A percentile compares a stretch with the other conserved stretches of the same genome.
phyloP scores from a whole-genome alignment of 2,888 invertebrate species.

The Tineola bisselliella region DNA sequence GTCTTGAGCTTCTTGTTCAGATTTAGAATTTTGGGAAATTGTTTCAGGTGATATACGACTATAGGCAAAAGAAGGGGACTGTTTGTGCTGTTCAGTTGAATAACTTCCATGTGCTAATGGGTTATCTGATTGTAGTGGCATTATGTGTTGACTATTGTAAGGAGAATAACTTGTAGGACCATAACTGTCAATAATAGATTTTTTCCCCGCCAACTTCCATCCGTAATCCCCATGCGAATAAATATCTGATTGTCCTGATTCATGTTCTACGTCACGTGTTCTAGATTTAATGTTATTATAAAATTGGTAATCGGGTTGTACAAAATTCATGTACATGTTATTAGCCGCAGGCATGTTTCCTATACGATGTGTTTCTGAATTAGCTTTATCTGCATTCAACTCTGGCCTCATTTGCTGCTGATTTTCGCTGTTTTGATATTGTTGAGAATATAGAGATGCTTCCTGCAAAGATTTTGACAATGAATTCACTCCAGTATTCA shows the following conservation, averaged over 20 bases:
- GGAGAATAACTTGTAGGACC: slow-evolving; percentile 30
- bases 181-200: slow-evolving; percentile 30
- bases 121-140: slow-evolving; percentile 32
- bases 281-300: slow-evolving; percentile 34
- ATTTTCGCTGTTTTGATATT: slow-evolving; percentile 37
- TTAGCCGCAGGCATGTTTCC: slow-evolving; percentile 42
- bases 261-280: slow-evolving; percentile 40
- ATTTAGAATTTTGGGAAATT: slow-evolving; percentile 33
- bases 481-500: slow-evolving; percentile 31
- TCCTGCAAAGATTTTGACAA: slow-evolving; percentile 46
- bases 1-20: slow-evolving; percentile 44
- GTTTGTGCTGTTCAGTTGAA: slow-evolving; percentile 47
- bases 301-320: slow-evolving; percentile 44
- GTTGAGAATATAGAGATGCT: slow-evolving; percentile 29
- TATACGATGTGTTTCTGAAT: slow-evolving; percentile 44
- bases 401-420: slow-evolving; percentile 33
- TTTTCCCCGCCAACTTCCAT: slow-evolving; percentile 55
- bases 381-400: slow-evolving; percentile 27
- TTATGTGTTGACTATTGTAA: slow-evolving; percentile 31
- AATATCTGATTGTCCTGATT: slow-evolving; percentile 34
- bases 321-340: slow-evolving; percentile 47
- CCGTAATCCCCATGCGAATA: slow-evolving; percentile 61
- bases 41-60: background rate
- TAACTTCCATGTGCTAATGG: slow-evolving; percentile 47
- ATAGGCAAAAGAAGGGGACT: slow-evolving; percentile 26